Conservation (phyloP, 1,140 invertebrate species). For the Pogonomyrmex californicus region DNA sequence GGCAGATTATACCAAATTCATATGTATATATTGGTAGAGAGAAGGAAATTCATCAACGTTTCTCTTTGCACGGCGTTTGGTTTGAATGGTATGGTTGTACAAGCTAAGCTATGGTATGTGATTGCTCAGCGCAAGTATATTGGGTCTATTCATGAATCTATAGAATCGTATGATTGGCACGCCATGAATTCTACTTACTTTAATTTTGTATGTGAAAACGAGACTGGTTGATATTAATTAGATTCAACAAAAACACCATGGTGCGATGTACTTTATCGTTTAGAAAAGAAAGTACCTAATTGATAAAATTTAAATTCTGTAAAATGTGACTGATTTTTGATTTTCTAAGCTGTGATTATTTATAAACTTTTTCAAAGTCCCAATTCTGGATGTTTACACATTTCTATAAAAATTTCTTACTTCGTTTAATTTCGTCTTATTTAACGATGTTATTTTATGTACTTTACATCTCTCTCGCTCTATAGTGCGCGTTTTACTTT, state of each 20-base stretch:
- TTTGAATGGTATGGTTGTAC: constrained; percentile 39
- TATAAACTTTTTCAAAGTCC: background rate
- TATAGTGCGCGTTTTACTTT: background rate
- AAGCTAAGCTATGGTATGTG: constrained; percentile 35
- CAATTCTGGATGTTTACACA: constrained; percentile 9
- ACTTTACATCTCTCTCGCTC: background rate
- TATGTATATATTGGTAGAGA: constrained; percentile 50
- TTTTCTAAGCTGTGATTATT: background rate
- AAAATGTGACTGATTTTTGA: background rate
- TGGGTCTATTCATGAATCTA: constrained; percentile 35
- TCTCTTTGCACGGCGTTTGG: constrained; percentile 35
- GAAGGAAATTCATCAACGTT: constrained; percentile 47
- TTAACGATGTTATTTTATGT: background rate
- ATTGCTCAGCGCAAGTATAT: constrained; percentile 34
- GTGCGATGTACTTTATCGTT: background rate
- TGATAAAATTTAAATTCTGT: background rate
- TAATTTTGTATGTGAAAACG: constrained; percentile 22
- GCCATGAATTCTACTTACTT: constrained; percentile 29
- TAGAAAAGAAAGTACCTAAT: background rate
- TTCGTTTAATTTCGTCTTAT: background rate
- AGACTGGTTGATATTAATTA: constrained; percentile 14
- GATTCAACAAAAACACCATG: background rate
- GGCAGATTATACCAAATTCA: constrained; percentile 51
- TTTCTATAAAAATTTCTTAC: background rate
- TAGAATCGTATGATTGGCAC: constrained; percentile 1